A percentile compares a stretch with the other conserved stretches of the same genome.
These are phyloP conservation scores for Dreissena rostriformis DNA, from an alignment of 1,140 invertebrate genomes.

Conservation along the genomic window DNA sequence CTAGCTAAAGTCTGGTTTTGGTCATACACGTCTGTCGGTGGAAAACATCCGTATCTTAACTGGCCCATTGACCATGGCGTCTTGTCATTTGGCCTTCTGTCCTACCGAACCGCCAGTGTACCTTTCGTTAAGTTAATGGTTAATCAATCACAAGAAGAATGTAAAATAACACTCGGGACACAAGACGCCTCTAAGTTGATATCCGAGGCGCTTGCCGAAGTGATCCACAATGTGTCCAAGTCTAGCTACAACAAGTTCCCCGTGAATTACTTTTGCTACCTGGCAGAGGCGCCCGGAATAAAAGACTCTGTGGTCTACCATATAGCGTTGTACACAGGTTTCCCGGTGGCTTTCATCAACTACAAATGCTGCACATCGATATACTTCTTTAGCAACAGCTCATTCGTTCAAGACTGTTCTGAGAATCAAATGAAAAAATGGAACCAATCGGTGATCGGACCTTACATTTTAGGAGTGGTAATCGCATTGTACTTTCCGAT, in stretches of 20 bases:
- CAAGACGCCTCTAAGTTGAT: neutral
- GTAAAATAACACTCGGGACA: neutral
- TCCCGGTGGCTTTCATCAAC: neutral
- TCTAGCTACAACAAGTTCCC: neutral
- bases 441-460: neutral
- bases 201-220: neutral
- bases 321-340: neutral
- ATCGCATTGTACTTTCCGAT: constrained; percentile 23
- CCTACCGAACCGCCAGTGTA: neutral
- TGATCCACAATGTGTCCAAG: neutral
- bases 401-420: neutral
- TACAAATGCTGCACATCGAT: neutral
- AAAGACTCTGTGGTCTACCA: neutral
- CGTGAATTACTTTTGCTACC: neutral
- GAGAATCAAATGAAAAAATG: constrained; percentile 9
- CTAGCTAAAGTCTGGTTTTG: neutral
- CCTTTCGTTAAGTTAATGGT: neutral
- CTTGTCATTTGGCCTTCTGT: neutral
- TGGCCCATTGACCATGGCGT: neutral
- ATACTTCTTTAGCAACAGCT: neutral
- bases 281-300: neutral
- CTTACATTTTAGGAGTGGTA: constrained; percentile 30
- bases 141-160: neutral
- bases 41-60: neutral
- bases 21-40: neutral